Evolutionary conservation across 2,113 vertebrate species (phyloP), one percentile per base, ranked within the genome.

Genomic region (Nothoprocta pentlandii): DNA sequence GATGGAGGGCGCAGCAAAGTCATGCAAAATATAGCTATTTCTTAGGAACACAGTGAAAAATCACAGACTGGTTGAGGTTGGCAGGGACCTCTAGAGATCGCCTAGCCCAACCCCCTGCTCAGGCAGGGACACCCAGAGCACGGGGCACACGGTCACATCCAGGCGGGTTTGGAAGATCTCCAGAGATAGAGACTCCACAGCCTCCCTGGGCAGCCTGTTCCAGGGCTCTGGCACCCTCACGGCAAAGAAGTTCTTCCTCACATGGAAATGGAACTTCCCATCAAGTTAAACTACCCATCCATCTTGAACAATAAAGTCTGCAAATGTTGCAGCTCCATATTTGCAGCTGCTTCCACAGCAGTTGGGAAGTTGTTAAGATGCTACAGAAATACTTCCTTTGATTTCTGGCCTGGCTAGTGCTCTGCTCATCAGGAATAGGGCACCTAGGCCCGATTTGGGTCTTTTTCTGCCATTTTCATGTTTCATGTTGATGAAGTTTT

Each of bases 371-470:
- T 80, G 46, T 26, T 7, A 1, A 3, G 6, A 53, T 75, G 39
- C 86, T 66, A 71, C 41, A 30, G 44, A 41, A 42, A 49, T 0
- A 2, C 62, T 81, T 69, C 51, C 21, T 86, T 84, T 84, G 21
- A 41, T 75, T 95, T 86, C 85, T 94, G 25, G 7, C 1, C n/a
- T 66, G 70, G n/a, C 46, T 90, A 28, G 21, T 49, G 49, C 71
- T 47, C 49, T 9, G 2, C 20, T 90, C 3, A 1, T 63, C 1
- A 1, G 51, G 34, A 89, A 9, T 0, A 58, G 34, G 34, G 66
- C 46, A 42, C 14, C 13, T 6, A 59, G 42, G 16, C 76, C n/a
- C 30, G 42, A 41, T 26, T 47, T 10, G 9, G 75, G 66, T 25
- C 61, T 66, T 26, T 19, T 16, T 34, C 0, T 1, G 8, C 39